Evolutionary conservation across 2,888 invertebrate genomes (phyloP), one percentile per base, ranked within the genome.

Genomic region (Tenthredo livida): DNA sequence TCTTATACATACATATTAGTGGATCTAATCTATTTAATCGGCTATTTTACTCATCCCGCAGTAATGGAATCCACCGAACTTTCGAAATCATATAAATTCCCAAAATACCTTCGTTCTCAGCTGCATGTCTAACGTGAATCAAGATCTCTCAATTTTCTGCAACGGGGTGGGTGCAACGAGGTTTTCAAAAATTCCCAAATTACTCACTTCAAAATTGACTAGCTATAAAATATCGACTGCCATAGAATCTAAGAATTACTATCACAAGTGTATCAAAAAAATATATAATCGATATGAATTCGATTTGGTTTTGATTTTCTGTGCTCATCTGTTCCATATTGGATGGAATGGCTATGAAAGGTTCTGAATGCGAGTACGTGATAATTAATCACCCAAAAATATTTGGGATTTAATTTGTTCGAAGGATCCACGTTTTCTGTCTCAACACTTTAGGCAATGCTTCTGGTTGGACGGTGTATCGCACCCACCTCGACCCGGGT

Each of bases 401-500:
- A 70, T 70, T 17, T 70, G 37, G 15, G 15, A 67, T 2, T 25
- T 5, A n/a, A 75, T 75, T 15, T 9, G 33, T 29, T 15, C 40
- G 21, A 61, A 61, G 29, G n/a, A 50, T 77, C 4, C 77, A 50
- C 77, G 25, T 25, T 29, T 77, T 50, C n/a, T 50, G 50, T 50
- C 50, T 15, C 50, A 50, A 29, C 29, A 7, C 77, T 77, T 50
- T 50, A 17, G 65, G 65, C 67, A 54, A 21, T 67, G 65, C 67
- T 12, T 25, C n/a, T 67, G 83, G 83, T 83, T 61, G 83, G 67
- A 70, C 83, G 29, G 43, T 40, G 67, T 70, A 82, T 67, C 65
- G 67, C 83, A 83, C 67, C 83, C 83, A 83, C 67, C 9, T 83
- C 67, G 83, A 65, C 50, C 83, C 83, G 83, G 83, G 83, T 83